Conservation (phyloP, 2,113 vertebrate genomes). For the Myrmophylax atrothorax region DNA sequence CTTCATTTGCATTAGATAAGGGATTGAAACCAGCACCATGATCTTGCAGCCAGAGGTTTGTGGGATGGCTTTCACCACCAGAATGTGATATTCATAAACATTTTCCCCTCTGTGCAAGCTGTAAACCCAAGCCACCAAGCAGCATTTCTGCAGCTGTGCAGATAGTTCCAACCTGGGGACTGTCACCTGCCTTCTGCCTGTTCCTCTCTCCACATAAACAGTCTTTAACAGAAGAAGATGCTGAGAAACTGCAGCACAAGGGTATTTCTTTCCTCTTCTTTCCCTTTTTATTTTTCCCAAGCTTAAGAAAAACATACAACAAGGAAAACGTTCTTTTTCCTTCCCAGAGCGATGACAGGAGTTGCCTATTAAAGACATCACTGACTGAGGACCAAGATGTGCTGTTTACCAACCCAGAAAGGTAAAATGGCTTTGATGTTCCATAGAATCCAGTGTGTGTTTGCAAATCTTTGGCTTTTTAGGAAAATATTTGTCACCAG, state of each 20-base stretch:
- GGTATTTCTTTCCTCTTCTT: background rate
- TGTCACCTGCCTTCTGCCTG: background rate
- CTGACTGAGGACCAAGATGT: background rate
- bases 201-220: background rate
- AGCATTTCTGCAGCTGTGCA: background rate
- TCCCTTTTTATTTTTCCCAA: background rate
- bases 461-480: background rate
- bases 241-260: background rate
- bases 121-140: background rate
- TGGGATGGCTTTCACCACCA: background rate
- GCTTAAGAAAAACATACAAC: background rate
- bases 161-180: background rate
- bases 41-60: background rate
- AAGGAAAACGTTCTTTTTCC: background rate
- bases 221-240: background rate
- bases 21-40: background rate
- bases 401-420: background rate
- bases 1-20: background rate
- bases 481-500: background rate
- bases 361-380: background rate
- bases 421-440: background rate
- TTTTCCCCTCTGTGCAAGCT: background rate
- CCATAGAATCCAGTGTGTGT: too few species aligned
- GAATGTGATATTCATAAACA: fast-evolving
- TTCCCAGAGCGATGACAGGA: background rate